These are phyloP conservation scores for Drosophila tripunctata DNA, from an alignment of 2,888 invertebrate species.

Conservation along the genomic window DNA sequence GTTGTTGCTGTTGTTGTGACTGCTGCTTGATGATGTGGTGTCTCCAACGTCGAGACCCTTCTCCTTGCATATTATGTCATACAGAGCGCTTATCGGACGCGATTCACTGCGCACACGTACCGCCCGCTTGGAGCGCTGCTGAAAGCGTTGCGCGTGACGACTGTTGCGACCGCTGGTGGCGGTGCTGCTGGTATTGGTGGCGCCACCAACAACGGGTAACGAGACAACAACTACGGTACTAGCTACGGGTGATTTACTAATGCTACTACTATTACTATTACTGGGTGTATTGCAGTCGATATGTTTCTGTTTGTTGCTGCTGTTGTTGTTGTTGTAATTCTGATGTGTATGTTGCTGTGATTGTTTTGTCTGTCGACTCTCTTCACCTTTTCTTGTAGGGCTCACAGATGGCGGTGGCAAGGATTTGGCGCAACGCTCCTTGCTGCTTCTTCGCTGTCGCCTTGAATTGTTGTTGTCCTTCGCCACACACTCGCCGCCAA, in stretches of 20 bases:
- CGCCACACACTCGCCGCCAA: slow-evolving; percentile 70
- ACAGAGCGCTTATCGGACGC: slow-evolving; percentile 83
- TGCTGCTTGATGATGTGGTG: slow-evolving; percentile 65
- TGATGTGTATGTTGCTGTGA: slow-evolving; percentile 2
- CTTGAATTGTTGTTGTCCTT: slow-evolving; percentile 21
- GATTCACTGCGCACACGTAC: slow-evolving; percentile 84
- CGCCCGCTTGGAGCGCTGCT: slow-evolving; percentile 78
- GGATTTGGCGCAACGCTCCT: slow-evolving; percentile 72
- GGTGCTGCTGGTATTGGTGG: slow-evolving; percentile 3
- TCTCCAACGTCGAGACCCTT: slow-evolving; percentile 81
- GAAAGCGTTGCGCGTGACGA: slow-evolving; percentile 80
- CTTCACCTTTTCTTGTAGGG: slow-evolving; percentile 78
- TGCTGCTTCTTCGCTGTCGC: slow-evolving; percentile 41
- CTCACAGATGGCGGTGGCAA: slow-evolving; percentile 71
- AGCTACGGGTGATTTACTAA: slow-evolving; percentile 61
- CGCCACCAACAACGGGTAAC: slow-evolving; percentile 5
- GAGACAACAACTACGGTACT: slow-evolving; percentile 61
- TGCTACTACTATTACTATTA: slow-evolving; percentile 35
- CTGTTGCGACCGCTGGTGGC: slow-evolving; percentile 60
- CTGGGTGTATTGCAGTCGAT: background rate
- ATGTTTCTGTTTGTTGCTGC: slow-evolving; percentile 4
- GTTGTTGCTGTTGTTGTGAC: slow-evolving; percentile 40
- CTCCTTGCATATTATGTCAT: slow-evolving; percentile 85
- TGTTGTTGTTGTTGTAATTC: no score
- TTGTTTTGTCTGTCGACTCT: slow-evolving; percentile 5